These are phyloP conservation scores for Sinodicranocentrus sp. DNA, from an alignment of 2,888 invertebrate genomes.

Conservation along the genomic window DNA sequence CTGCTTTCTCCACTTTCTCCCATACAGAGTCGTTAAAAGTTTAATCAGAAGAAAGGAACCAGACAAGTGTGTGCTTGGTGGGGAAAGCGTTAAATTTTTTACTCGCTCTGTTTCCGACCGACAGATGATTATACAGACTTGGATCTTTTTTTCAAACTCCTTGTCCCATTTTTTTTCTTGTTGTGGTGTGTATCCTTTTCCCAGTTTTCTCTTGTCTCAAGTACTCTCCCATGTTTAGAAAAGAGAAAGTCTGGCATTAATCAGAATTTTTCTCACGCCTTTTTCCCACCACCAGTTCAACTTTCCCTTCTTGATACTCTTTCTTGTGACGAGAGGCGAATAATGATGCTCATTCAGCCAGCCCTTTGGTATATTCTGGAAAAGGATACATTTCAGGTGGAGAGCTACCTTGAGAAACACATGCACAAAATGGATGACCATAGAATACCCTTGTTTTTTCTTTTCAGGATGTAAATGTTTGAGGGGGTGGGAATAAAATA, in stretches of 20 bases:
- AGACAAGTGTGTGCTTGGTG: neutral
- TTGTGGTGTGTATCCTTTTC: neutral
- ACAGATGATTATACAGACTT: neutral
- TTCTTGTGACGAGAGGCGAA: neutral
- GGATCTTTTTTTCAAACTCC: no score
- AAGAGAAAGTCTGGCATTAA: constrained; percentile 57
- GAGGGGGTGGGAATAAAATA: constrained; percentile 23
- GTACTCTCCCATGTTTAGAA: neutral
- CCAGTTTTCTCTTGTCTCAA: neutral
- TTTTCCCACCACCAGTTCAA: constrained; percentile 20
- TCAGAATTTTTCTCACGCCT: constrained; percentile 72
- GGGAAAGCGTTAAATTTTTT: constrained; percentile 54
- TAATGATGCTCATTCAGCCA: constrained; percentile 24
- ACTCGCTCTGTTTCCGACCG: constrained; percentile 6
- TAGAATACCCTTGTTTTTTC: neutral
- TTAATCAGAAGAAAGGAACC: constrained; percentile 61
- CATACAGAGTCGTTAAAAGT: constrained; percentile 58
- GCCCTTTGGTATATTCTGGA: neutral
- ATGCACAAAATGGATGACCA: neutral
- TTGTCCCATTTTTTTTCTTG: neutral
- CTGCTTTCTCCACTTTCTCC: constrained; percentile 13
- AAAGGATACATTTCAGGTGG: neutral
- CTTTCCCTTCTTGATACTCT: constrained; percentile 50
- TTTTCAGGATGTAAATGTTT: constrained; percentile 20
- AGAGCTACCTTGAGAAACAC: constrained; percentile 9